phyloP scores from a whole-genome alignment of 2,797 vertebrate genomes.

The Pristis pectinata region DNA sequence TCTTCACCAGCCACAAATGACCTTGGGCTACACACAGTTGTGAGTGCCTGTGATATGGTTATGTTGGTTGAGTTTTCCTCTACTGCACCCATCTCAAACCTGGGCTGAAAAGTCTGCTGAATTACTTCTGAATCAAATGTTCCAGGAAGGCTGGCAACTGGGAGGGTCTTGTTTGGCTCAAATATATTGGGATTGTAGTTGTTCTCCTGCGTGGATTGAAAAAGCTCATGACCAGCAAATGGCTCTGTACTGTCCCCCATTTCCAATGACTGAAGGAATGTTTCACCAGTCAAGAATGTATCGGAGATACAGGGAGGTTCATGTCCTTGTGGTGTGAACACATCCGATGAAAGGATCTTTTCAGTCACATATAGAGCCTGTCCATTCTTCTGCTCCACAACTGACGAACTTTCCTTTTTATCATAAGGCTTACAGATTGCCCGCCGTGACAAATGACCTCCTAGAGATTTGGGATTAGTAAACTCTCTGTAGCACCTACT shows the following conservation, averaged over 20 bases:
- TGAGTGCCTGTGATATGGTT: conserved; percentile 49
- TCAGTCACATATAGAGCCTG: conserved; percentile 76
- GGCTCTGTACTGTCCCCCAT: conserved; percentile 57
- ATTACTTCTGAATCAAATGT: conserved; percentile 61
- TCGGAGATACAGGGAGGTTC: conserved; percentile 61
- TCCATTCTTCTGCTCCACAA: conserved; percentile 60
- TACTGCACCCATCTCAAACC: conserved; percentile 47
- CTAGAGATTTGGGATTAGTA: conserved; percentile 83
- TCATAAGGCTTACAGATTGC: conserved; percentile 78
- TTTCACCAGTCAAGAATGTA: conserved; percentile 62
- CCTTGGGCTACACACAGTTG: conserved; percentile 50
- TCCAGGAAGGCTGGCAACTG: conserved; percentile 66
- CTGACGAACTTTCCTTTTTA: conserved; percentile 69
- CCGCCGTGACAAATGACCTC: conserved; percentile 90
- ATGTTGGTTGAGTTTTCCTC: conserved; percentile 51
- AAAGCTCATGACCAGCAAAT: conserved; percentile 61
- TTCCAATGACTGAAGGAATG: conserved; percentile 60
- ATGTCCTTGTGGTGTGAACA: conserved; percentile 58
- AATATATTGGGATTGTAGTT: conserved; percentile 52
- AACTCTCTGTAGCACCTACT: conserved; percentile 86
- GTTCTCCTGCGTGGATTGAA: conserved; percentile 58
- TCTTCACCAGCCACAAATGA: conserved; percentile 55
- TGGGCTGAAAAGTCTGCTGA: conserved; percentile 55
- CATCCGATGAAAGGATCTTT: conserved; percentile 80
- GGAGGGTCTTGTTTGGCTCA: conserved; percentile 68